Percentiles rank a stretch among this genome's conserved stretches.
These are phyloP conservation scores for Sepiola atlantica DNA, from an alignment of 2,888 invertebrate species.

Conservation along the genomic window DNA sequence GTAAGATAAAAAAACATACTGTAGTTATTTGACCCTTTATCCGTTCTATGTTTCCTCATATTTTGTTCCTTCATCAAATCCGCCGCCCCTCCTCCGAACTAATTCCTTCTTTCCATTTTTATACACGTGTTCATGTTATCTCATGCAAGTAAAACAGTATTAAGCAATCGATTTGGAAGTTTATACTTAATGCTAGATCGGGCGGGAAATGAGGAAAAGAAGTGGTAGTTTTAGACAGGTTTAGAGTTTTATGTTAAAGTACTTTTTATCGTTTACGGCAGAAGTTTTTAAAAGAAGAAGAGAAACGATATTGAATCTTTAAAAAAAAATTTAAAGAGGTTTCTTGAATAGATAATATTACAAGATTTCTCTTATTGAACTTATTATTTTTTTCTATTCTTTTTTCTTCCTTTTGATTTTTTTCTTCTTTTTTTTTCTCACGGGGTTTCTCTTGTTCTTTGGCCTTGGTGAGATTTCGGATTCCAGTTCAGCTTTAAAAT, in stretches of 20 bases:
- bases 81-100: not conserved
- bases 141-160: not conserved
- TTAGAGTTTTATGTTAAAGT: not conserved
- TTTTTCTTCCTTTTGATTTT: not conserved
- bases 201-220: not conserved
- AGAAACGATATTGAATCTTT: not conserved
- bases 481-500: too few relatives aligned
- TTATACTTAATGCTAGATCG: not conserved
- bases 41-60: not conserved
- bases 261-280: not conserved
- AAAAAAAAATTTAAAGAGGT: not conserved
- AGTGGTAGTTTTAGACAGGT: not conserved
- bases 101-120: not conserved
- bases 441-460: too few relatives aligned
- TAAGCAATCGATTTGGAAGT: not conserved
- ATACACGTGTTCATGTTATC: constrained; percentile 1
- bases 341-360: not conserved
- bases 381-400: not conserved
- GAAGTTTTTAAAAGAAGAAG: not conserved
- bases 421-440: not conserved
- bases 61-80: not conserved
- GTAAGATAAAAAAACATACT: not conserved
- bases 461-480: too few relatives aligned
- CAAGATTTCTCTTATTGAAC: too few relatives aligned
- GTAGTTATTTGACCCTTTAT: not conserved